Conservation (phyloP, 1,140 invertebrate genomes). For the Diabrotica undecimpunctata region DNA sequence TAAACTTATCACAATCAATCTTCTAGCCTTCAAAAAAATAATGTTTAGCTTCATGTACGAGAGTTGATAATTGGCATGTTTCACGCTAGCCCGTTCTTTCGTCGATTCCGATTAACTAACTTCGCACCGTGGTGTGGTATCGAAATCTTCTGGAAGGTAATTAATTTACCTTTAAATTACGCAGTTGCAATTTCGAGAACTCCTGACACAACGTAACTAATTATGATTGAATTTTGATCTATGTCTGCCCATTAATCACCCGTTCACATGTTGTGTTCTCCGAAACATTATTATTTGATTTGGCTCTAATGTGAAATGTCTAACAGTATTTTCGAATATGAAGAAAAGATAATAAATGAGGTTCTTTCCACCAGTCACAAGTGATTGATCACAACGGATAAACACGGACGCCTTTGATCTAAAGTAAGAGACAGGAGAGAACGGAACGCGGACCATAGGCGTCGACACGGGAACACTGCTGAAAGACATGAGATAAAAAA, state of each 20-base stretch:
- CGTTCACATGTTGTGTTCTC: conserved; percentile 1
- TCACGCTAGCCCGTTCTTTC: too few relatives aligned
- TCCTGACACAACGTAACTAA: not conserved
- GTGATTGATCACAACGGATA: conserved; percentile 46
- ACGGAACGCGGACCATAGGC: too few relatives aligned
- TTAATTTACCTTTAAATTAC: not conserved
- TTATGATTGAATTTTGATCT: not conserved
- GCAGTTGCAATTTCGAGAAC: not conserved
- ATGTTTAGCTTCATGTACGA: too few relatives aligned
- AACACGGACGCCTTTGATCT: conserved; percentile 45
- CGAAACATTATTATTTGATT: conserved; percentile 24
- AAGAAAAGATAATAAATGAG: conserved; percentile 44
- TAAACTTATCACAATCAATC: too few relatives aligned
- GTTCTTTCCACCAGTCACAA: conserved; percentile 44
- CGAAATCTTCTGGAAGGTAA: not conserved
- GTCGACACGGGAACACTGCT: too few relatives aligned
- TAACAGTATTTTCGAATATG: conserved; percentile 38
- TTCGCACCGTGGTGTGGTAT: too few relatives aligned
- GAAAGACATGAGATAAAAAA: conserved; percentile 10
- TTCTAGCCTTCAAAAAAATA: too few relatives aligned
- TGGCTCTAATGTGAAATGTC: conserved; percentile 32
- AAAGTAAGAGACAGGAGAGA: conserved; percentile 32
- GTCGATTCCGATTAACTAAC: too few relatives aligned
- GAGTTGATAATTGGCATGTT: too few relatives aligned
- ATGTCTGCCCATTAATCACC: conserved; percentile 10